A percentile compares a stretch with the other conserved stretches of the same genome.
Evolutionary conservation across 1,140 invertebrate genomes (phyloP).

Genomic region (Drosophila nasuta): DNA sequence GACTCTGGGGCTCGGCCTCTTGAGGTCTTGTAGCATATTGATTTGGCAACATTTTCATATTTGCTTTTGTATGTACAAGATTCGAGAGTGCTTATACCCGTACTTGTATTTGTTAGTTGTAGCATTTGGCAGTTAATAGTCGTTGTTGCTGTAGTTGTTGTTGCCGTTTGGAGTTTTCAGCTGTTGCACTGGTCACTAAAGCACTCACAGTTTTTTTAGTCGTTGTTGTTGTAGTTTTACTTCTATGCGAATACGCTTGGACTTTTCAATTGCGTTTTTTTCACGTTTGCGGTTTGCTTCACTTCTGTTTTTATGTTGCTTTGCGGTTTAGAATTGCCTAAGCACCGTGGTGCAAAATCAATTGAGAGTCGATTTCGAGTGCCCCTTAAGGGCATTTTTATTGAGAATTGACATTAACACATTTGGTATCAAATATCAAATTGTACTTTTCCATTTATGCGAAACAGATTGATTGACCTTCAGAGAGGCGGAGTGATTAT

Average conservation of each 20-base stretch:
- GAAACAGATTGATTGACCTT: background rate
- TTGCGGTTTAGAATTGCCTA: constrained; percentile 54
- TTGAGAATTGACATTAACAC: constrained; percentile 3
- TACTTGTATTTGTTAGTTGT: constrained; percentile 47
- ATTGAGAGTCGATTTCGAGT: constrained; percentile 15
- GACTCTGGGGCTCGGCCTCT: constrained; percentile 18
- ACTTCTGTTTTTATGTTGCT: constrained; percentile 53
- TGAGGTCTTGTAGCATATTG: constrained; percentile 59
- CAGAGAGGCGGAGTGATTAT: background rate
- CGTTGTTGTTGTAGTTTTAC: constrained; percentile 12
- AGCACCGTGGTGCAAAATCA: constrained; percentile 37
- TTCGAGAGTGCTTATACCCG: constrained; percentile 39
- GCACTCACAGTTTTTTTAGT: constrained; percentile 3
- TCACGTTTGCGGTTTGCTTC: constrained; percentile 43
- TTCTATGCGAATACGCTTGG: constrained; percentile 18
- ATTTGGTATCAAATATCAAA: background rate
- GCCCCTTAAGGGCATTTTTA: constrained; percentile 1
- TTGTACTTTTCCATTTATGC: background rate
- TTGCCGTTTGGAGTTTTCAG: constrained; percentile 22
- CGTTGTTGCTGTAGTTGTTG: constrained; percentile 34
- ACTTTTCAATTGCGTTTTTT: constrained; percentile 66
- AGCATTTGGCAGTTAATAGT: constrained; percentile 60
- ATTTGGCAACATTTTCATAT: constrained; percentile 79
- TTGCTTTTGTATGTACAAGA: constrained; percentile 56
- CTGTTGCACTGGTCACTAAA: constrained; percentile 49